Evolutionary conservation across 2,113 vertebrate species (phyloP), one percentile per base, ranked within the genome.

Genomic region (Fukomys damarensis): DNA sequence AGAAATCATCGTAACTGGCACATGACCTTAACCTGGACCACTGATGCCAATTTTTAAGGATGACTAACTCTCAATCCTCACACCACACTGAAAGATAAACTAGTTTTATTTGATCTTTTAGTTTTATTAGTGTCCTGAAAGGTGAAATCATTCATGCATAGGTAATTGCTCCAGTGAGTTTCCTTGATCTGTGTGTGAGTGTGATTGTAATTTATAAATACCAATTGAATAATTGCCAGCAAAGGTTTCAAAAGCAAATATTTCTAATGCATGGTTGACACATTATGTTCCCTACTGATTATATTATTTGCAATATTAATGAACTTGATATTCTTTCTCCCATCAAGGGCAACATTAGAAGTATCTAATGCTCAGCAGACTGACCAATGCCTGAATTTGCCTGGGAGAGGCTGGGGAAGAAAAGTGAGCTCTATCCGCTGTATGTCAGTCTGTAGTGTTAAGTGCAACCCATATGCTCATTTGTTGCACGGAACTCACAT

Each of bases 291-390:
- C 92, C 76, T 88, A 92, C 30, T 97, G 93, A 95, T 93, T 95
- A 66, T 97, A 79, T 88, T 95, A 97, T 96, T 95, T 98, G 83
- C 65, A 96, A 61, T 96, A 97, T 92, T 97, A 94, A 97, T 96
- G 87, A 96, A 86, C 30, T 59, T 97, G 52, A 82, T 92, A 82
- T 87, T 96, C 35, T 92, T 94, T 93, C 32, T 86, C 30, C 56
- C 17, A 85, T 79, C 65, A 90, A 94, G 77, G 22, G 24, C 49
- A 96, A 43, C 24, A 93, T 77, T 92, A 89, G 46, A 12, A 65
- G 83, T 94, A 30, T 32, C 54, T 94, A 92, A 88, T 95, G 65
- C 49, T 93, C 81, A 94, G 65, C 43, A 49, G 32, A 85, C 26
- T 85, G 46, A 87, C 65, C n/a, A 74, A 30, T 68, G 2, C 32